Base-by-base conservation (phyloP, 2,797 vertebrate genomes). In the Simalia tracyae region DNA sequence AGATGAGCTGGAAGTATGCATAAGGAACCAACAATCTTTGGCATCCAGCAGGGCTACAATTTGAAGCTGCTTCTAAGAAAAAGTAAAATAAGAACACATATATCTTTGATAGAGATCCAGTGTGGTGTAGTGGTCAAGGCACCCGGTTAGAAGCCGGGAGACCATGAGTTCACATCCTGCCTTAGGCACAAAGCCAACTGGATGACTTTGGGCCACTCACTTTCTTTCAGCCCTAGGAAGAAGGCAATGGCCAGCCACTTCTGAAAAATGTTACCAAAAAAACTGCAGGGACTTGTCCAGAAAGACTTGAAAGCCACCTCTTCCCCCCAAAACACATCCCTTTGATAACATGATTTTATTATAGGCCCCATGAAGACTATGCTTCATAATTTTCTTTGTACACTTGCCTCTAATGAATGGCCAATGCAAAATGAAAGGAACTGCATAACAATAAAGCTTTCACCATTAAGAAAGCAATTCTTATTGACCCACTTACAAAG, bases 21-120 rank as follows among this genome's bases (percentile, higher is more conserved):
- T 22, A 94, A 92, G 93, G 64, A 95, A 89, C 46, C 93, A 96
- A 96, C 95, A 93, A 91, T 93, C 94, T 94, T 68, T 95, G n/a
- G 60, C 2, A 22, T 54, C 26, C 31, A 26, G 14, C 22, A 94
- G 94, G 94, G 7, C 72, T 81, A 81, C 72, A 81, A 46, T 81
- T 81, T 95, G 95, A 91, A 93, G 93, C 84, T 31, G 24, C 94
- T 94, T 91, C 88, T 81, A 89, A 66, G 68, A 54, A 60, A 46
- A 84, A 64, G 1, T 28, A 15, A 61, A 56, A 15, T 22, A 14
- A 61, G 36, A 36, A 31, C 86, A 46, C 42, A 42, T 81, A 22
- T 24, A 81, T 9, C 72, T 81, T 46, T 81, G 36, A 81, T 81
- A 46, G 36, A 24, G 19, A 81, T 24, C 36, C 36, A 11, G 19